These are phyloP conservation scores for Formica exsecta DNA, from an alignment of 1,140 invertebrate genomes.

Conservation along the genomic window DNA sequence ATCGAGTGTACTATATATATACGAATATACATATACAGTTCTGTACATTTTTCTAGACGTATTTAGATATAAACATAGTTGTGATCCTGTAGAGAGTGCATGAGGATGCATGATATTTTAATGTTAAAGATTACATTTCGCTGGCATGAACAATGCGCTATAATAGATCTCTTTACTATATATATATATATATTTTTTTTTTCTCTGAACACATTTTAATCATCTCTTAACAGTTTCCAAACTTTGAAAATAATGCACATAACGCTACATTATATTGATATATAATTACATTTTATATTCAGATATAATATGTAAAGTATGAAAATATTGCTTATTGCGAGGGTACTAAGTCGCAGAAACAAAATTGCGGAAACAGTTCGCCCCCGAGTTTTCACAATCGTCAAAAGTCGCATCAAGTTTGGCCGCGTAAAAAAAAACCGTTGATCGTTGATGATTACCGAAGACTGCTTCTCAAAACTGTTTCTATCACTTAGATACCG, in stretches of 20 bases:
- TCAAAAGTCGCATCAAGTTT: not conserved
- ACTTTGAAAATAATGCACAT: conserved; percentile 65
- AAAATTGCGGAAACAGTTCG: conserved; percentile 66
- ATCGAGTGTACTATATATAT: conserved; percentile 13
- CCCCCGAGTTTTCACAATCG: not conserved
- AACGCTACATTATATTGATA: conserved; percentile 55
- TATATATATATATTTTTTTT: conserved; percentile 69
- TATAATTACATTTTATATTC: conserved; percentile 56
- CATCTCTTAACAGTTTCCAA: conserved; percentile 71
- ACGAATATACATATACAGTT: conserved; percentile 14
- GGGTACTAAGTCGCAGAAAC: conserved; percentile 50
- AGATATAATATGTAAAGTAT: conserved; percentile 45
- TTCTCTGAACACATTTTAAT: conserved; percentile 57
- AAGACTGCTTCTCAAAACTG: conserved; percentile 47
- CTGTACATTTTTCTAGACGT: conserved; percentile 62
- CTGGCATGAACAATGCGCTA: conserved; percentile 84
- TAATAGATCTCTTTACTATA: conserved; percentile 78
- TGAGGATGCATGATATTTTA: conserved; percentile 82
- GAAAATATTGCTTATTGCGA: conserved; percentile 51
- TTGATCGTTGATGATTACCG: not conserved
- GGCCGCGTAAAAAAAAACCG: not conserved
- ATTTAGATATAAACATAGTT: conserved; percentile 75
- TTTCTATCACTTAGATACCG: conserved; percentile 79
- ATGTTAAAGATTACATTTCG: conserved; percentile 68
- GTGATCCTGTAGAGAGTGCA: conserved; percentile 79